These are phyloP conservation scores for Oconnorella tubifera DNA, from an alignment of 2,888 invertebrate genomes.

Conservation along the genomic window DNA sequence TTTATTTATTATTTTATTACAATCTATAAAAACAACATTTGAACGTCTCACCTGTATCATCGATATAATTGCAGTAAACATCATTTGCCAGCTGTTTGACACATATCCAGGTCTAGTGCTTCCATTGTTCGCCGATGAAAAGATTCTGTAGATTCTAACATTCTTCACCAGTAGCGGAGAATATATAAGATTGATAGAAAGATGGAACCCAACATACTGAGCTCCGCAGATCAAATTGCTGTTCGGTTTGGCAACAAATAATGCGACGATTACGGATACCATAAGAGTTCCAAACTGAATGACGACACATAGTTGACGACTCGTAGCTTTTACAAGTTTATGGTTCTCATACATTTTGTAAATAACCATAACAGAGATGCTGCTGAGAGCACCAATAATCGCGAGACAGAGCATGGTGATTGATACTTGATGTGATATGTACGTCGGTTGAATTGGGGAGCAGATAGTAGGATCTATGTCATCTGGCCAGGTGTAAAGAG, in stretches of 20 bases:
- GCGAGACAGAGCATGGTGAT: slow-evolving; percentile 15
- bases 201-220: slow-evolving; percentile 21
- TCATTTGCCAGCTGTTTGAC: slow-evolving; percentile 15
- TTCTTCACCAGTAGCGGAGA: slow-evolving; percentile 36
- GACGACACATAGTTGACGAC: slow-evolving; percentile 22
- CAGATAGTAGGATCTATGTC: background rate
- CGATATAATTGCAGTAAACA: slow-evolving; percentile 12
- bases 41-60: too few relatives aligned
- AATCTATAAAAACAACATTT: too few relatives aligned
- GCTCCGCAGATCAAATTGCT: slow-evolving; percentile 9
- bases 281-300: slow-evolving; percentile 26
- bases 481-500: slow-evolving; percentile 12
- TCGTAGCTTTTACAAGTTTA: slow-evolving; percentile 30
- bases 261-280: slow-evolving; percentile 8
- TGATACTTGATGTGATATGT: slow-evolving; percentile 10
- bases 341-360: slow-evolving; percentile 12
- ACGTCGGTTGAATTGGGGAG: slow-evolving; percentile 20
- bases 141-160: slow-evolving; percentile 41
- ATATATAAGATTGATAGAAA: slow-evolving; percentile 21
- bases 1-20: too few relatives aligned
- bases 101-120: slow-evolving; percentile 16
- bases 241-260: slow-evolving; percentile 17
- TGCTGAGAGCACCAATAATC: slow-evolving; percentile 13
- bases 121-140: slow-evolving; percentile 32
- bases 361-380: slow-evolving; percentile 9